phyloP scores from a whole-genome alignment of 1,140 invertebrate genomes.

The Saccostrea glomerata region DNA sequence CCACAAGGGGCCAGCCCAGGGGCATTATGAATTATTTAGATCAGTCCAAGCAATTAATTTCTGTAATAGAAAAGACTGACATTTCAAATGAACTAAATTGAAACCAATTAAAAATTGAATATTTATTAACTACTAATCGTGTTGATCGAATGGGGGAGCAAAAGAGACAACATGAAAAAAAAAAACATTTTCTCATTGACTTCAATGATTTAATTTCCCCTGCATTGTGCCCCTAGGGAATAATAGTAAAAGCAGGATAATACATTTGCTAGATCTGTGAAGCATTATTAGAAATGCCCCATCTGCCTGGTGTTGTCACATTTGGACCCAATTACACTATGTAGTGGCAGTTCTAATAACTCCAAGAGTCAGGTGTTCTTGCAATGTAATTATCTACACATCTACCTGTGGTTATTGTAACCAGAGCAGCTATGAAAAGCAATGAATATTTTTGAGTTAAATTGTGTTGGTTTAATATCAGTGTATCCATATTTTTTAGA shows the following conservation, averaged over 20 bases:
- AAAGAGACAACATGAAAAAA: background rate
- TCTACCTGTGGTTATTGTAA: background rate
- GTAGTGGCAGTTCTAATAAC: constrained; percentile 27
- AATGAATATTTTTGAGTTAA: background rate
- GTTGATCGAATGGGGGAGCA: background rate
- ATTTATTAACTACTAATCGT: constrained; percentile 37
- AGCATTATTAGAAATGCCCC: constrained; percentile 22
- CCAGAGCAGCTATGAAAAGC: background rate
- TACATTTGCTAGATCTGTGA: constrained; percentile 39
- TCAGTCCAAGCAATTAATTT: constrained; percentile 34
- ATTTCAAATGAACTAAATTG: constrained; percentile 3
- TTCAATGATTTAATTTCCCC: constrained; percentile 23
- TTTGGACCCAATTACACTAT: constrained; percentile 23
- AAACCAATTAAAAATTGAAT: constrained; percentile 10
- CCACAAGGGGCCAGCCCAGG: constrained; percentile 17
- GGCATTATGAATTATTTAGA: constrained; percentile 33
- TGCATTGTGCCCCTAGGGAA: constrained; percentile 27
- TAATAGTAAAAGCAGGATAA: constrained; percentile 26
- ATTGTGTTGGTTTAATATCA: background rate
- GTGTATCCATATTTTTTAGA: background rate
- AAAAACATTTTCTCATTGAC: background rate
- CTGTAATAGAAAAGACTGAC: constrained; percentile 14
- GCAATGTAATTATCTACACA: constrained; percentile 27
- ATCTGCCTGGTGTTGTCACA: constrained; percentile 41
- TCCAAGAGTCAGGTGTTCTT: background rate